phyloP scores from a whole-genome alignment of 2,888 invertebrate species.

The Callinectes sapidus region DNA sequence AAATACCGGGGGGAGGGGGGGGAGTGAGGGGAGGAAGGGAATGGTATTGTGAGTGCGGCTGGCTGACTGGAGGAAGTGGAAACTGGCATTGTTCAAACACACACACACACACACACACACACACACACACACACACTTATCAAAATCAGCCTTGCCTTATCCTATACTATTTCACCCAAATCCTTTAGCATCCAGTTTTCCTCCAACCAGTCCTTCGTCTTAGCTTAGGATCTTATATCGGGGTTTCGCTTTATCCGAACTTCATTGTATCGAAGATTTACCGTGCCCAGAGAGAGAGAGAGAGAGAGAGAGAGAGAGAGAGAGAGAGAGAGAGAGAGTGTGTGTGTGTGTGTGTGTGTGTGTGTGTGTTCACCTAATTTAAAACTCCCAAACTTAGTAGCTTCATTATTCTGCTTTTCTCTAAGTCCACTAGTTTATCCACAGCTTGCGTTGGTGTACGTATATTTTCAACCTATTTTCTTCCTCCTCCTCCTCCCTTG shows the following conservation, averaged over 20 bases:
- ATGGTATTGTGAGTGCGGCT: neutral
- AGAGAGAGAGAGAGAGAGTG: too few species aligned
- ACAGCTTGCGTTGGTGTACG: neutral
- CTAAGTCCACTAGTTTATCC: slow-evolving; percentile 13
- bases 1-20: neutral
- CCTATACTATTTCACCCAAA: neutral
- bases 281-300: neutral
- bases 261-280: slow-evolving; percentile 20
- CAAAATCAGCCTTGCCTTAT: slow-evolving; percentile 22
- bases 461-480: neutral
- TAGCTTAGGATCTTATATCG: neutral
- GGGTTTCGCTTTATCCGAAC: neutral
- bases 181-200: neutral
- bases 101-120: slow-evolving; percentile 36
- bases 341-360: too few species aligned
- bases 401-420: neutral
- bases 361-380: neutral
- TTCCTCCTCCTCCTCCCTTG: neutral
- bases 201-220: neutral
- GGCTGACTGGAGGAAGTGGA: neutral
- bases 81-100: neutral
- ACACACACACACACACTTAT: slow-evolving; percentile 22
- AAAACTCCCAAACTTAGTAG: neutral
- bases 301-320: too few species aligned
- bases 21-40: neutral